Base-by-base conservation (phyloP, 30 jellyfish, hydroid and myxozoan species). In the Sanderia malayensis region DNA sequence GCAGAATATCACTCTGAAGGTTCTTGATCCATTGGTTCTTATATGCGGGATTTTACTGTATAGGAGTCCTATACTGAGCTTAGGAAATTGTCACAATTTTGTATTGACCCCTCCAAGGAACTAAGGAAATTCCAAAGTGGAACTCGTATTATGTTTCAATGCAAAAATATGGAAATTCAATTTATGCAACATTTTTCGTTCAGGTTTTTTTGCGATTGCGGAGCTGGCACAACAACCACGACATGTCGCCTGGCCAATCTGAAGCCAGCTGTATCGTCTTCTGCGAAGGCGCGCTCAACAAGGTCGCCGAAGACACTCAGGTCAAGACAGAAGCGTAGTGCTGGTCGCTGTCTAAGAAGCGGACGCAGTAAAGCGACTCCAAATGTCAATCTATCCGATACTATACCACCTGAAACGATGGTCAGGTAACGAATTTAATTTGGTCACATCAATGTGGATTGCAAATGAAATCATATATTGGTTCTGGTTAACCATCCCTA, bases 151-250 rank as follows among this genome's bases (percentile, higher is more conserved):
- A 4, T 26, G 13, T 62, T n/a, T n/a, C n/a, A n/a, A n/a, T n/a
- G n/a, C n/a, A n/a, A n/a, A n/a, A n/a, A n/a, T n/a, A n/a, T 19
- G 18, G 29, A 8, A 13, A 18, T 37, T 9, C 29, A 7, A 4
- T 18, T 29, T n/a, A 30, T 25, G 7, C 0, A 67, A 20, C 6
- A 23, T 59, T 60, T 37, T 28, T 59, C 58, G 45, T 44, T 32
- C 37, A 87, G 97, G 52, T 88, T 88, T 41, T 88, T 88, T 68
- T 88, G 97, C 67, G 97, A 88, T 44, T 88, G 97, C 58, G 97
- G 97, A 7, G 97, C 97, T 19, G 93, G 97, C 6, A 79, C 97
- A 24, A 88, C 97, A 21, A 77, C 88, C 6, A 65, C 86, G 31
- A 27, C 73, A 46, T 86, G 96, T 37, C 60, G 70, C 22, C 76